A percentile compares a stretch with the other conserved stretches of the same genome.
Conservation (phyloP, 2,113 vertebrate species). For the Boleophthalmus pectinirostris region DNA sequence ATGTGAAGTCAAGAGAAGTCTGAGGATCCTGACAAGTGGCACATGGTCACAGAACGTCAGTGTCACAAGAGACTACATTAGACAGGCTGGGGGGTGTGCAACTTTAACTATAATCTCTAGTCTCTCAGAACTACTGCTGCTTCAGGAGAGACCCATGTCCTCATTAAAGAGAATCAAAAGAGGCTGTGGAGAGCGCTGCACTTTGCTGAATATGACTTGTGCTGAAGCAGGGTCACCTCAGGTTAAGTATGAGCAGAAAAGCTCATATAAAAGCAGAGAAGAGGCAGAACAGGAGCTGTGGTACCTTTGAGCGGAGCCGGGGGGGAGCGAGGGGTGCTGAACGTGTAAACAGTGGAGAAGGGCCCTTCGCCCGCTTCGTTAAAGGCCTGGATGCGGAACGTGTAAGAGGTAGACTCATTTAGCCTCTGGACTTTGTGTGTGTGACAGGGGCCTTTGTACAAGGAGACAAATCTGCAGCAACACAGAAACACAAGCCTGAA, state of each 20-base stretch:
- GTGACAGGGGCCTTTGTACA: conserved; percentile 98
- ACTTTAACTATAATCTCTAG: background rate
- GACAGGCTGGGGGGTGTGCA: background rate
- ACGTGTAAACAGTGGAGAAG: conserved; percentile 92
- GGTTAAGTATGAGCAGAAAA: conserved; percentile 36
- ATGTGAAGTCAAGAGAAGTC: background rate
- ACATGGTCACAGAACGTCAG: background rate
- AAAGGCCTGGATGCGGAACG: conserved; percentile 97
- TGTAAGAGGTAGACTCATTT: conserved; percentile 95
- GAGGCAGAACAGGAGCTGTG: background rate
- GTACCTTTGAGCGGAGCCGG: conserved; percentile 94
- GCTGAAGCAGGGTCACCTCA: conserved; percentile 23
- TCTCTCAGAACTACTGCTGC: background rate
- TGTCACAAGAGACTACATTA: background rate
- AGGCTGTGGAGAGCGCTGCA: conserved; percentile 4
- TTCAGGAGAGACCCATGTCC: conserved; percentile 32
- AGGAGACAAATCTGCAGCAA: conserved; percentile 86
- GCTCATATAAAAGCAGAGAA: background rate
- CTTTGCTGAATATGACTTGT: conserved; percentile 26
- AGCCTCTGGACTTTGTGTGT: conserved; percentile 99
- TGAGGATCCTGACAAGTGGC: background rate
- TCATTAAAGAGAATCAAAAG: conserved; percentile 53
- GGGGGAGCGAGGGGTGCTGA: conserved; percentile 93
- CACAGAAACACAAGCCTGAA: conserved; percentile 7
- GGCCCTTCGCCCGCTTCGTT: conserved; percentile 97